These are phyloP conservation scores for Pomacea canaliculata DNA, from an alignment of 2,888 invertebrate species.

Conservation along the genomic window DNA sequence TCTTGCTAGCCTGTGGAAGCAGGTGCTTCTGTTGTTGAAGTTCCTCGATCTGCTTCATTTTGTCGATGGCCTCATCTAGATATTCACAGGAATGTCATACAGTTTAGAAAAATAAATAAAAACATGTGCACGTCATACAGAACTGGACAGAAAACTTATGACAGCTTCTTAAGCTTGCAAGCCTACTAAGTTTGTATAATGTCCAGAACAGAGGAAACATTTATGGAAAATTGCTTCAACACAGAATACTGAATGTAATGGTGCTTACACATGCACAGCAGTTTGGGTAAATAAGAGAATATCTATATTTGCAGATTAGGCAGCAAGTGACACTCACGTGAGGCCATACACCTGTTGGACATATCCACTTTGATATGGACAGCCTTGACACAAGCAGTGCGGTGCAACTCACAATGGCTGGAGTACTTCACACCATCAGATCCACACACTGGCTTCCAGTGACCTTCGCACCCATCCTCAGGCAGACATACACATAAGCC, in stretches of 20 bases:
- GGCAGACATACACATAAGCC: constrained; percentile 75
- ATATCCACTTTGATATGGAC: constrained; percentile 62
- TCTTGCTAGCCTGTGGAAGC: not conserved
- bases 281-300: too few species aligned
- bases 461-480: constrained; percentile 55
- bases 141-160: too few species aligned
- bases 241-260: too few species aligned
- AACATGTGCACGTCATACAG: too few species aligned
- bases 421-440: constrained; percentile 65
- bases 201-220: too few species aligned
- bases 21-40: constrained; percentile 15
- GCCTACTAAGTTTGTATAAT: too few species aligned
- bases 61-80: constrained; percentile 5
- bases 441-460: constrained; percentile 66
- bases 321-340: constrained; percentile 6
- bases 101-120: too few species aligned
- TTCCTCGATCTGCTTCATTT: constrained; percentile 16
- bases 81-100: too few species aligned
- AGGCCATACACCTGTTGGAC: constrained; percentile 36
- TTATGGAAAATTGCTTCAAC: too few species aligned
- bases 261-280: too few species aligned
- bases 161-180: too few species aligned
- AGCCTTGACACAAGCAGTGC: constrained; percentile 62
- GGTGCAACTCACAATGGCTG: constrained; percentile 68
- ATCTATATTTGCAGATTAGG: too few species aligned